These are phyloP conservation scores for Procavia capensis DNA, from an alignment of 2,113 vertebrate species.

Conservation along the genomic window DNA sequence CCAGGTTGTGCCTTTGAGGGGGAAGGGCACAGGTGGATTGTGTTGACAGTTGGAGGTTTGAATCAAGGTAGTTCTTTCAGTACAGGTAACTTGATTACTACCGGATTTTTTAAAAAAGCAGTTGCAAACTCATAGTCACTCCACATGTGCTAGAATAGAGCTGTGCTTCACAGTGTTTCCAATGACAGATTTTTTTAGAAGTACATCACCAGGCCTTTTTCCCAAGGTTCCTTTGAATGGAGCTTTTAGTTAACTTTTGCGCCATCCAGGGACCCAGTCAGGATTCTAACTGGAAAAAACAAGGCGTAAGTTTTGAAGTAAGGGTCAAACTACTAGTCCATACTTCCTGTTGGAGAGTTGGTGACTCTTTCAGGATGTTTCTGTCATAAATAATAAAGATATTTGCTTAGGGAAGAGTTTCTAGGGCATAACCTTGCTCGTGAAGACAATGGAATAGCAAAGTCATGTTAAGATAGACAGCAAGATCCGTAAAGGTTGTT, in stretches of 20 bases:
- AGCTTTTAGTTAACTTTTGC: neutral
- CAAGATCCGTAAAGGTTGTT: rapidly evolving
- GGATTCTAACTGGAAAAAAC: neutral
- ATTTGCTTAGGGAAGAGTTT: neutral
- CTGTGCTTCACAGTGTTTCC: neutral
- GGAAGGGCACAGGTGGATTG: neutral
- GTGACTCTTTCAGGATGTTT: neutral
- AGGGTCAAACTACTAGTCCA: neutral
- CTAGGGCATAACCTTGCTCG: rapidly evolving
- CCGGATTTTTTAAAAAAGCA: neutral
- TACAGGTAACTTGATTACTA: neutral
- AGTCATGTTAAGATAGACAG: neutral
- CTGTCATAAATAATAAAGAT: neutral
- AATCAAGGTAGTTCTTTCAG: neutral
- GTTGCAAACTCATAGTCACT: neutral
- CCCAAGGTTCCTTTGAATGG: neutral
- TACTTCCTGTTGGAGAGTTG: neutral
- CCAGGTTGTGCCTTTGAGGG: neutral
- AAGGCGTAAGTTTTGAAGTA: neutral
- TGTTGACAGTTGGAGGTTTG: neutral
- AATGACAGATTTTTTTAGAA: neutral
- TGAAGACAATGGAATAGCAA: neutral
- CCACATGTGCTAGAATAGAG: neutral
- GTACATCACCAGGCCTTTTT: neutral
- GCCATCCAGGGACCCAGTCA: too few relatives aligned